Percentiles rank a stretch among this genome's conserved stretches.
These are phyloP conservation scores for Sula dactylatra DNA, from an alignment of 2,113 vertebrate genomes.

Conservation along the genomic window DNA sequence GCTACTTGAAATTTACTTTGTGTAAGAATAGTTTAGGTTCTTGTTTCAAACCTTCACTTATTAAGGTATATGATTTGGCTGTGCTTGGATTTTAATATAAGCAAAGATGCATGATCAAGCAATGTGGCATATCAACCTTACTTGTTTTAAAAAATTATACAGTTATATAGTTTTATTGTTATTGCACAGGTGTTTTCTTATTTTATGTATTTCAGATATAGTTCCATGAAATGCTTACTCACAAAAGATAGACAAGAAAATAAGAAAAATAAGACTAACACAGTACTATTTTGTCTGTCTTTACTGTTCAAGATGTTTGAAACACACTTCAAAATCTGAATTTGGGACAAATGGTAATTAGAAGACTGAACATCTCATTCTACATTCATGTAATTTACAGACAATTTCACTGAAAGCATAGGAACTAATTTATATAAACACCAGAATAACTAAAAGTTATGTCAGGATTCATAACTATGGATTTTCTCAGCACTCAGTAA, in stretches of 20 bases:
- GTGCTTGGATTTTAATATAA: not conserved
- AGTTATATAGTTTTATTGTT: not conserved
- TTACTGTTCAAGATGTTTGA: not conserved
- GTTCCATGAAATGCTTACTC: not conserved
- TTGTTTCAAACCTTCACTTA: not conserved
- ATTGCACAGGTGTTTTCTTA: not conserved
- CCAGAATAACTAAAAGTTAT: not conserved
- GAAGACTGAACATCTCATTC: not conserved
- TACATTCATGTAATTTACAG: not conserved
- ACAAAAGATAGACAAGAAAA: not conserved
- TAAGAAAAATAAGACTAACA: not conserved
- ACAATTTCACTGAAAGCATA: not conserved
- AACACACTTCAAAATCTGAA: not conserved
- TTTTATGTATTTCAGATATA: not conserved
- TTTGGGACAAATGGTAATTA: not conserved
- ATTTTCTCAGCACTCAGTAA: not conserved
- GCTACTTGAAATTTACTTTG: not conserved
- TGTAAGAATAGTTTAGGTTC: not conserved
- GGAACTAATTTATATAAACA: not conserved
- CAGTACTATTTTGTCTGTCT: not conserved
- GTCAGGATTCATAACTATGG: not conserved
- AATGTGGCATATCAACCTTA: not conserved
- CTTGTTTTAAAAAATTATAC: not conserved
- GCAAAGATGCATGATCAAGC: not conserved
- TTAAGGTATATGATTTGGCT: not conserved